Base-by-base conservation (phyloP, 2,888 invertebrate genomes). In the Torymus auratus region DNA sequence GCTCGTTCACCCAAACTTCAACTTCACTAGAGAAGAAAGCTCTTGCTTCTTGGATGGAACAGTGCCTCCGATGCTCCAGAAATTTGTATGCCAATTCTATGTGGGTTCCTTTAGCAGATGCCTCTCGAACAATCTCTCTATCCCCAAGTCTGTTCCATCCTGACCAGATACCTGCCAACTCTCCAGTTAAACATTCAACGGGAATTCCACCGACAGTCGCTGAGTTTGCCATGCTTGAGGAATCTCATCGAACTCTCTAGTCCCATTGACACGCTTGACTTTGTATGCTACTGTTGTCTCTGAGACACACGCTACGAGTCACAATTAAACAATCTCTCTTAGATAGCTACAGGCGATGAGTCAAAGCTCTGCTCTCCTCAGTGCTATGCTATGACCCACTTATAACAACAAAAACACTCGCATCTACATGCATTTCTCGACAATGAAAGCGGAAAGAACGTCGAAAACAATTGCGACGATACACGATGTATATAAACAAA, bases 81-180 rank as follows among this genome's bases (percentile, higher is more conserved):
- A 93, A 94, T 84, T 92, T 92, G 72, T 93, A 89, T 60, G 94
- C 94, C 76, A 94, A 88, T 55, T 91, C 90, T 65, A 94, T 92
- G 85, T 94, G 93, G 50, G 93, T 93, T 17, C 95, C 95, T 88
- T 95, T 95, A 1, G 94, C 93, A 52, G 94, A 94, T 14, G 95
- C 94, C 88, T 95, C 95, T 84, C 95, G 91, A 0, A 94, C 94
- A 62, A 95, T 93, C 89, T 95, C 94, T 86, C 93, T 91, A 53
- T 93, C 92, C 60, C 94, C 93, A 84, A 94, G 93, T 75, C 91
- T 92, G 82, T 92, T 92, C 95, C 95, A 95, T 84, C 93, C 94
- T 72, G 92, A 92, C 94, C 94, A 95, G 84, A 95, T 92, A 70
- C 92, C 93, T 85, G 92, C 93, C 84, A 93, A 91, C 89, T 93